Conservation (phyloP, 2,113 vertebrate species). For the Scytalopus superciliaris region DNA sequence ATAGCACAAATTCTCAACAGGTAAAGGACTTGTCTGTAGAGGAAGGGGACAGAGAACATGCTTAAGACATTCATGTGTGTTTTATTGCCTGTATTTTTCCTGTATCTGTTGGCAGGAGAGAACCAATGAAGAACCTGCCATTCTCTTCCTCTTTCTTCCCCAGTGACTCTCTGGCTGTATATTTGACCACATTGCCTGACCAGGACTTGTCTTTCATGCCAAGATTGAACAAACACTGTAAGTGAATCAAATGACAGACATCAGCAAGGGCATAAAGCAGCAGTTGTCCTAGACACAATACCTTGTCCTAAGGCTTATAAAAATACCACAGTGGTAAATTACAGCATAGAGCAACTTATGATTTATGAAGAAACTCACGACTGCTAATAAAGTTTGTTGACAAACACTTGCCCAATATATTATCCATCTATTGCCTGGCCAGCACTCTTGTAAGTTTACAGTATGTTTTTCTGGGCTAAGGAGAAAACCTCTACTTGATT, state of each 20-base stretch:
- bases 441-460: not conserved
- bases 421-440: not conserved
- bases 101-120: not conserved
- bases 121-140: not conserved
- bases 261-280: not conserved
- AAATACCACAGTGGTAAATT: not conserved
- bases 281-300: not conserved
- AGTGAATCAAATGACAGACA: not conserved
- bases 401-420: not conserved
- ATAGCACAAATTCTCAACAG: not conserved
- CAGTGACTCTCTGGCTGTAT: not conserved
- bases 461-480: not conserved
- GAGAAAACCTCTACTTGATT: not conserved
- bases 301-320: not conserved
- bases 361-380: not conserved
- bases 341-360: not conserved
- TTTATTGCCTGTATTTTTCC: not conserved
- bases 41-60: not conserved
- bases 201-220: not conserved
- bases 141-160: not conserved
- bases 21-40: not conserved
- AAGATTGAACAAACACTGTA: not conserved
- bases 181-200: not conserved
- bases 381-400: not conserved
- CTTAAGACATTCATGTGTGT: not conserved